phyloP scores from a whole-genome alignment of 2,797 vertebrate species.

The Falco rusticolus region DNA sequence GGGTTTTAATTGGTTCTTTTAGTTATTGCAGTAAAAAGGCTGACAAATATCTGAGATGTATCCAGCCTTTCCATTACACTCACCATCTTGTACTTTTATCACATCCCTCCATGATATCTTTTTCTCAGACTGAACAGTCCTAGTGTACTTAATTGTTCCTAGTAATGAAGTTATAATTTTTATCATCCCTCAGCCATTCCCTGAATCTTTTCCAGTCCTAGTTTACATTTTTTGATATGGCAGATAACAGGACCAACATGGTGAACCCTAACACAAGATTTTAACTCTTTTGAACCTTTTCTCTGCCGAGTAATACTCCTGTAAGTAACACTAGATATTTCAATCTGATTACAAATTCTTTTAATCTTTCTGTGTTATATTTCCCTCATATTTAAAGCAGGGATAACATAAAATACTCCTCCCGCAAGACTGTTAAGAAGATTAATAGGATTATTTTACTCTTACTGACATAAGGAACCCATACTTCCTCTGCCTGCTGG shows the following conservation, averaged over 20 bases:
- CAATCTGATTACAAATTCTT: background rate
- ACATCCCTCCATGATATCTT: background rate
- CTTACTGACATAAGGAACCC: background rate
- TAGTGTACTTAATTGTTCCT: background rate
- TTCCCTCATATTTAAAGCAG: background rate
- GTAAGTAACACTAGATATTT: background rate
- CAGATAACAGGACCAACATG: background rate
- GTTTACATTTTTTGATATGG: background rate
- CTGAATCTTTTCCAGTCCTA: background rate
- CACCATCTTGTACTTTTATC: background rate
- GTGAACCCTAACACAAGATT: background rate
- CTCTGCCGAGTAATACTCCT: background rate
- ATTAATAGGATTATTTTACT: background rate
- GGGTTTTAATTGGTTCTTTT: background rate
- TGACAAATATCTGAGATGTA: background rate
- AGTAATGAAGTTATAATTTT: background rate
- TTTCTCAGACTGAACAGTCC: background rate
- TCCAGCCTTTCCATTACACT: background rate
- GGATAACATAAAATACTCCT: background rate
- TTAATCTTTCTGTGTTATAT: background rate
- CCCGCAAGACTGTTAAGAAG: background rate
- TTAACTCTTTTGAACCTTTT: background rate
- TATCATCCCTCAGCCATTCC: background rate
- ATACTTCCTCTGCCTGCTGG: background rate
- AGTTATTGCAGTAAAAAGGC: background rate